Evolutionary conservation across 2,888 invertebrate genomes (phyloP), one percentile per base, ranked within the genome.

Genomic region (Tyria jacobaeae): DNA sequence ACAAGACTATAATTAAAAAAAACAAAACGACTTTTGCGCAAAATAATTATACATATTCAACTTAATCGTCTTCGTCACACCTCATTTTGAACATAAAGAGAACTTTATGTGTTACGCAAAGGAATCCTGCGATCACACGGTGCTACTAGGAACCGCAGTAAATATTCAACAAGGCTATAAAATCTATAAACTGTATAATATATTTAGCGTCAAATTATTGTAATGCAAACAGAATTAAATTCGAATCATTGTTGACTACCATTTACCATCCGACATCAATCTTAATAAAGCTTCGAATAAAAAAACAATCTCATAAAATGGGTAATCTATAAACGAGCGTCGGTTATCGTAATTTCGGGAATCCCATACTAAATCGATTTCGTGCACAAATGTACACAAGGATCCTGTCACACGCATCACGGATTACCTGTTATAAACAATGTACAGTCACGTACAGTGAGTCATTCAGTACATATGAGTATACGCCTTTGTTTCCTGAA

Each of bases 391-490:
- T 80, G 85, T 90, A 87, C 85, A 75, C 79, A 79, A 80, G 73
- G 79, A 81, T 79, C 80, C 72, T 83, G 84, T 85, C 84, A 80
- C 84, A 85, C 84, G 83, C 83, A 82, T 82, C 77, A 77, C 71
- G 78, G 80, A 83, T 81, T 82, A 81, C 82, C 77, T 76, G 69
- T 71, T 76, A 66, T 76, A 80, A 78, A 76, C 76, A 79, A 74
- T 89, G 86, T 87, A 89, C 87, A 85, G 84, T 89, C 90, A 89
- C 89, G 90, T 90, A 86, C 76, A 82, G 72, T 79, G 78, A 78
- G 57, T 79, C 79, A 79, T 68, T 63, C 71, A 67, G 62, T 70
- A 70, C 59, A 58, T 70, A 74, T 66, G 64, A 60, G 52, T 56
- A 59, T 59, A 44, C 50, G 60, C 60, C 59, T 66, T 71, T 68